Conservation (phyloP, 1,140 invertebrate genomes). For the Drosophila ercepeae region DNA sequence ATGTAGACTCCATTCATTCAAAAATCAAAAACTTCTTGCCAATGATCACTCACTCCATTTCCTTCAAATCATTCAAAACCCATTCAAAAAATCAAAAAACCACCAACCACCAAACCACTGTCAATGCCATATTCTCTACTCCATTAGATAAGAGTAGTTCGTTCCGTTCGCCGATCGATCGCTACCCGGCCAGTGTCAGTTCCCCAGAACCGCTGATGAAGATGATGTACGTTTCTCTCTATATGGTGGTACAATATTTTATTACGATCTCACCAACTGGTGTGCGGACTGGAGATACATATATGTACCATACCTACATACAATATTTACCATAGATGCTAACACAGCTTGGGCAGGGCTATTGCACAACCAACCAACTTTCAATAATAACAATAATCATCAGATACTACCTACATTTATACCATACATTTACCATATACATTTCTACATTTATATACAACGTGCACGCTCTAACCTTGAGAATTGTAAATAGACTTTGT, state of each 20-base stretch:
- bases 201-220: conserved; percentile 12
- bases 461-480: conserved; percentile 33
- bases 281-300: conserved; percentile 16
- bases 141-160: conserved; percentile 38
- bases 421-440: too few relatives aligned
- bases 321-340: conserved; percentile 12
- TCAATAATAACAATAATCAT: conserved; percentile 22
- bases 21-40: background rate
- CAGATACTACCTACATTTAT: too few relatives aligned
- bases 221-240: conserved; percentile 32
- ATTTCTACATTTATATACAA: background rate
- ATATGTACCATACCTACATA: too few relatives aligned
- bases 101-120: conserved; percentile 34
- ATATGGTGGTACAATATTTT: conserved; percentile 1
- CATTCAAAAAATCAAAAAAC: background rate
- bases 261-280: conserved; percentile 39
- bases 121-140: conserved; percentile 56
- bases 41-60: background rate
- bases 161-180: conserved; percentile 21
- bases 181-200: conserved; percentile 22
- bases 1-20: conserved; percentile 31
- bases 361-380: conserved; percentile 34
- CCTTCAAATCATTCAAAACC: background rate
- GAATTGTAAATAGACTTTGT: conserved; percentile 52
- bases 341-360: conserved; percentile 26